A percentile compares a stretch with the other conserved stretches of the same genome.
Conservation (phyloP, 2,797 vertebrate genomes). For the Galago senegalensis region DNA sequence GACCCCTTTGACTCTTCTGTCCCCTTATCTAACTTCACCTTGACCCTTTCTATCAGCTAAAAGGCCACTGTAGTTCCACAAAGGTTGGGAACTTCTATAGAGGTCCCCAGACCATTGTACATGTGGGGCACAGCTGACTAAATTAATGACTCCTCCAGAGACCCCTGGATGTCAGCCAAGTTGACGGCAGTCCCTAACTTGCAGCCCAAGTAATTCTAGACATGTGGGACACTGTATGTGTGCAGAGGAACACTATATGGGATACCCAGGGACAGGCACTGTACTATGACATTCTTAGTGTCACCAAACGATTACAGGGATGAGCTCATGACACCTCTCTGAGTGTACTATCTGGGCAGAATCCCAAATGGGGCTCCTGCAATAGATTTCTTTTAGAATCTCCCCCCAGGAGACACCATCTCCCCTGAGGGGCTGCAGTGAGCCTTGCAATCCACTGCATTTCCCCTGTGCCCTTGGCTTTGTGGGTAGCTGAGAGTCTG, state of each 20-base stretch:
- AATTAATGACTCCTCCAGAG: accelerated
- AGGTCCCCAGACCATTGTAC: accelerated
- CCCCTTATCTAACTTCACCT: too few species aligned
- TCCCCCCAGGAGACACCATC: accelerated
- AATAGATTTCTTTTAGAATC: accelerated
- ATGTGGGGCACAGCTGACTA: accelerated
- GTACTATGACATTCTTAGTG: accelerated
- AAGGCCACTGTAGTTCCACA: too few species aligned
- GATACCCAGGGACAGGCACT: too few species aligned
- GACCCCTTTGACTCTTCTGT: accelerated
- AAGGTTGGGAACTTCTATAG: too few species aligned
- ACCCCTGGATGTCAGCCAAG: neutral
- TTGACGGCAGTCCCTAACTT: accelerated
- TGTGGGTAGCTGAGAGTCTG: accelerated
- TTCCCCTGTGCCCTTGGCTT: neutral
- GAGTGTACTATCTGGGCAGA: accelerated
- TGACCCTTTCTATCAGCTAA: neutral
- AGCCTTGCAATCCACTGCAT: accelerated
- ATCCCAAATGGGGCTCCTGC: accelerated
- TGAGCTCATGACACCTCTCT: accelerated
- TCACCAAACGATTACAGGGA: neutral
- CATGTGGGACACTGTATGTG: accelerated
- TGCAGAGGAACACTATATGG: accelerated
- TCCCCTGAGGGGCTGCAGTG: accelerated
- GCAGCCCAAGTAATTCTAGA: neutral